phyloP scores from a whole-genome alignment of 2,113 vertebrate genomes.

The Ctenomys sociabilis region DNA sequence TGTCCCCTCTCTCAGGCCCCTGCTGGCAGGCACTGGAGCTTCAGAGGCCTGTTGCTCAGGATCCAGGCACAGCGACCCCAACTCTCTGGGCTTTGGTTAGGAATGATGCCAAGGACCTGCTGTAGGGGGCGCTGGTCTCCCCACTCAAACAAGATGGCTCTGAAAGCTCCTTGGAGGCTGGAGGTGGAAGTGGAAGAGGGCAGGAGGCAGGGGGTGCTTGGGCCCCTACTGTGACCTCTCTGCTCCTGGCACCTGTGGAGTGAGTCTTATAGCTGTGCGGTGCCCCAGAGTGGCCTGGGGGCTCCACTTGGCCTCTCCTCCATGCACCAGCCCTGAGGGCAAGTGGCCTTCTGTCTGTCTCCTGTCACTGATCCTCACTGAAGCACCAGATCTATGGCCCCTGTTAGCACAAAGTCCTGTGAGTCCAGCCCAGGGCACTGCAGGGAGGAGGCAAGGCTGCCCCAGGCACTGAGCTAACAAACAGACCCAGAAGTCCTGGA shows the following conservation, averaged over 20 bases:
- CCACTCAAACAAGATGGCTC: fast-evolving
- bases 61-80: neutral
- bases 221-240: neutral
- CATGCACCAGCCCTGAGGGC: neutral
- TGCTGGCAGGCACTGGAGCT: neutral
- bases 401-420: neutral
- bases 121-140: neutral
- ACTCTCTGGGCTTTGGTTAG: constrained; percentile 1
- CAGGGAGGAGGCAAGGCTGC: neutral
- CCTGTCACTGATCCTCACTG: neutral
- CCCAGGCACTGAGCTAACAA: neutral
- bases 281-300: neutral
- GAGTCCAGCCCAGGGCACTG: neutral
- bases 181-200: neutral
- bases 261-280: fast-evolving
- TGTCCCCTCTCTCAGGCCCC: neutral
- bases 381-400: neutral
- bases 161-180: fast-evolving
- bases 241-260: neutral
- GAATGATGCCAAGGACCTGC: constrained; percentile 39
- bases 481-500: neutral
- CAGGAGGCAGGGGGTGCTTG: too few species aligned
- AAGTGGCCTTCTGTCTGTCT: neutral
- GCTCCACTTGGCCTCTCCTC: neutral
- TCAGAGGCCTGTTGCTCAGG: neutral